A percentile compares a stretch with the other conserved stretches of the same genome.
These are phyloP conservation scores for Cataglyphis altisquamis DNA, from an alignment of 2,888 invertebrate genomes.

Conservation along the genomic window DNA sequence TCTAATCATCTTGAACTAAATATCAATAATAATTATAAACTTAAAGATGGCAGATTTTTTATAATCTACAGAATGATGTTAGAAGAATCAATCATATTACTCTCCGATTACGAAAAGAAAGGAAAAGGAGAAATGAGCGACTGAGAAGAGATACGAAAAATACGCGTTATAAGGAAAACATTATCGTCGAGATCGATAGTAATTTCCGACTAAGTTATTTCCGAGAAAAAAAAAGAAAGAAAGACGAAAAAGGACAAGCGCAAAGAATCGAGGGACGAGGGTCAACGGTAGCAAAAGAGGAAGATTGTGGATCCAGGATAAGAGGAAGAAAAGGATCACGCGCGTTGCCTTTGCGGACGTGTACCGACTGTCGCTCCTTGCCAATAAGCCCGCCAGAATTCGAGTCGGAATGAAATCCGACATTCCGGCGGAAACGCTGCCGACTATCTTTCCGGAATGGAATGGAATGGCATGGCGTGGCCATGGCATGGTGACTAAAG, in stretches of 20 bases:
- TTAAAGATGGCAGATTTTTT: background rate
- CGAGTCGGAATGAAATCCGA: slow-evolving; percentile 56
- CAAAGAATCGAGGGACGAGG: background rate
- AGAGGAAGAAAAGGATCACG: slow-evolving; percentile 61
- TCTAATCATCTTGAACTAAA: background rate
- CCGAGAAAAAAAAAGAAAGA: background rate
- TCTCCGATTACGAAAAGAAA: background rate
- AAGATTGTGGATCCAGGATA: background rate
- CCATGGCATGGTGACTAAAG: background rate
- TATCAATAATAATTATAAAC: background rate
- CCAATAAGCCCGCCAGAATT: slow-evolving; percentile 69
- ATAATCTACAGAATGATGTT: background rate
- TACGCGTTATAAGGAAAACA: slow-evolving; percentile 28
- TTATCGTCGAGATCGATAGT: slow-evolving; percentile 59
- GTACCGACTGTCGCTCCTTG: slow-evolving; percentile 66
- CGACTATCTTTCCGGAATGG: slow-evolving; percentile 44
- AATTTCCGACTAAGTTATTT: slow-evolving; percentile 54
- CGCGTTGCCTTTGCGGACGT: slow-evolving; percentile 63
- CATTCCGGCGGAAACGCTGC: slow-evolving; percentile 61
- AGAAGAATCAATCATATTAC: background rate
- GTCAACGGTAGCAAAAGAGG: background rate
- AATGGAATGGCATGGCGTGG: background rate
- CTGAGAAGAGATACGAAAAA: slow-evolving; percentile 56
- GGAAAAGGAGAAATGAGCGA: slow-evolving; percentile 27
- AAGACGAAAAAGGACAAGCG: background rate